Conservation (phyloP, 2,797 vertebrate species). For the Xiphorhynchus erythropygius region DNA sequence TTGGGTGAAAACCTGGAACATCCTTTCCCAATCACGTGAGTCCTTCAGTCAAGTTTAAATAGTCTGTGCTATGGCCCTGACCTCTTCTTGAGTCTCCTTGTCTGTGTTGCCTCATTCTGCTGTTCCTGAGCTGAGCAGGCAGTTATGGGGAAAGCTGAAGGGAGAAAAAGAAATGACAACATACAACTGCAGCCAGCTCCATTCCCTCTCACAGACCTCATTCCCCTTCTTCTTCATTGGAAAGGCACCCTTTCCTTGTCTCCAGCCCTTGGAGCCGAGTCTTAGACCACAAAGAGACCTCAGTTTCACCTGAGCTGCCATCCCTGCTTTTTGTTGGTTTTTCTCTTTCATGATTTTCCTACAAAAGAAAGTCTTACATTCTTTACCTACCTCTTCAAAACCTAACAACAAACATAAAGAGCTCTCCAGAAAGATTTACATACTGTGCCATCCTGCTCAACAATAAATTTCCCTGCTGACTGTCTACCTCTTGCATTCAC, state of each 20-base stretch:
- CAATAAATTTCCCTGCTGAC: conserved; percentile 3
- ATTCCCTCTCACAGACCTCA: neutral
- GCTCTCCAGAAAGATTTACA: conserved; percentile 28
- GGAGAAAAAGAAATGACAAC: neutral
- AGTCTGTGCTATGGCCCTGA: accelerated
- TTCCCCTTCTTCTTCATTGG: neutral
- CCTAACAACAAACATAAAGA: neutral
- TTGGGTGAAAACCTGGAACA: neutral
- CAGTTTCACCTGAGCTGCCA: neutral
- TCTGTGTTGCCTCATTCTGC: accelerated
- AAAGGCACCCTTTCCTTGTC: neutral
- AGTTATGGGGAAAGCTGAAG: neutral
- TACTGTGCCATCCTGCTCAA: neutral
- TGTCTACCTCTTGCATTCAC: neutral
- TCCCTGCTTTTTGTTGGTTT: neutral
- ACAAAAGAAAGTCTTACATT: neutral
- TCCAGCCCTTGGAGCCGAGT: neutral
- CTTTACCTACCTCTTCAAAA: neutral
- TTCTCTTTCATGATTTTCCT: neutral
- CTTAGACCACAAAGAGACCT: neutral
- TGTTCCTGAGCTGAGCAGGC: neutral
- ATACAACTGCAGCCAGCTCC: neutral
- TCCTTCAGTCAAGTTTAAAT: neutral
- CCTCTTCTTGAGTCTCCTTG: accelerated
- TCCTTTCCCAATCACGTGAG: accelerated